Base-by-base conservation (phyloP, 1,140 invertebrate genomes). In the Drosophila mauritiana region DNA sequence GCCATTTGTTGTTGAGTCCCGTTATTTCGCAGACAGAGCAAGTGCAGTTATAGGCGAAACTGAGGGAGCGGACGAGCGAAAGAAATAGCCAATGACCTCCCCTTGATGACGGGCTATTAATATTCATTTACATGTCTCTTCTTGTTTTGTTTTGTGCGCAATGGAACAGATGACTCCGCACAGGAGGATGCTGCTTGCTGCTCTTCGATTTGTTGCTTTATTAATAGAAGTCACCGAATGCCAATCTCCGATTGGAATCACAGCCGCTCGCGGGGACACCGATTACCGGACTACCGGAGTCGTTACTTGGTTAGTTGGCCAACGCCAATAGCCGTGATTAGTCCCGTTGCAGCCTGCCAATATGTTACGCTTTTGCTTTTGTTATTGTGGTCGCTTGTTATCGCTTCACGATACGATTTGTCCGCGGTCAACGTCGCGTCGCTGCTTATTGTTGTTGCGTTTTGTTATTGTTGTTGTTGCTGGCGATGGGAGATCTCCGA, bases 21-120 rank as follows among this genome's bases (percentile, higher is more conserved):
- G 83, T 86, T 86, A 86, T 86, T 85, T 85, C 45, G 62, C 75
- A 75, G 43, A 57, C 59, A 64, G 45, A 70, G 53, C 58, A 42
- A 74, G 48, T 58, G 58, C 72, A 51, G 37, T 37, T 49, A 64
- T 45, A 22, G 46, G 40, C 13, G 27, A 13, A 12, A 48, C 7
- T n/a, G 11, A 4, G 11, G 40, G 17, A 31, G 59, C 13, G 31
- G 31, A 31, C 31, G 25, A 62, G 52, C 25, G 34, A 34, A 10
- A 12, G 36, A 31, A 8, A 48, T n/a, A 45, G 42, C 42, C 22
- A 39, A 57, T 75, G 75, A 83, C 80, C 80, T 80, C 48, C 80
- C 57, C 79, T 72, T 78, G 79, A 78, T 78, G 79, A 78, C 74
- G 53, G 75, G 70, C 79, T 82, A 86, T 86, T 88, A 89, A 88